Conservation (phyloP, 2,888 invertebrate genomes). For the Cyclophora punctaria region DNA sequence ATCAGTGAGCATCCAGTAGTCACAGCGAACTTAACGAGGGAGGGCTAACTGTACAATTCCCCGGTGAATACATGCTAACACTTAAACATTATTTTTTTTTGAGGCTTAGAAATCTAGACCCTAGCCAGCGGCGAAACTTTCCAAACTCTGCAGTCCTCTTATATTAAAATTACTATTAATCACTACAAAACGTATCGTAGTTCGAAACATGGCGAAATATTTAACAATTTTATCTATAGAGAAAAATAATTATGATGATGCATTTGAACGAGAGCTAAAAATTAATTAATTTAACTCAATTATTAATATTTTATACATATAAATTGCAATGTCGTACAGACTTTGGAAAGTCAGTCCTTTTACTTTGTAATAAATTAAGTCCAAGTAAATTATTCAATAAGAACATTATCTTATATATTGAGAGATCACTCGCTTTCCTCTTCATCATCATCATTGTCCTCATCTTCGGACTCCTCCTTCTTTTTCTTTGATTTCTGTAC, state of each 20-base stretch:
- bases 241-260: slow-evolving; percentile 40
- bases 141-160: slow-evolving; percentile 64
- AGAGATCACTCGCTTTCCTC: slow-evolving; percentile 80
- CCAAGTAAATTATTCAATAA: slow-evolving; percentile 74
- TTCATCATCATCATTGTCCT: slow-evolving; percentile 78
- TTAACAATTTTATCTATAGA: slow-evolving; percentile 51
- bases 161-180: slow-evolving; percentile 44
- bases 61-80: slow-evolving; percentile 72
- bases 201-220: slow-evolving; percentile 39
- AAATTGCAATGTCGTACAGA: slow-evolving; percentile 45
- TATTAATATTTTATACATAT: slow-evolving; percentile 21
- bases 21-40: slow-evolving; percentile 74
- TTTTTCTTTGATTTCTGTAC: slow-evolving; percentile 70
- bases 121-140: slow-evolving; percentile 69
- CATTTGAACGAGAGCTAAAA: slow-evolving; percentile 28
- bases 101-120: slow-evolving; percentile 68
- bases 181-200: slow-evolving; percentile 44
- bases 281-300: slow-evolving; percentile 20
- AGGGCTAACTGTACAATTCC: slow-evolving; percentile 76
- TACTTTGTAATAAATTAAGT: slow-evolving; percentile 75
- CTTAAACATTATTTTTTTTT: slow-evolving; percentile 70
- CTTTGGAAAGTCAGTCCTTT: slow-evolving; percentile 72
- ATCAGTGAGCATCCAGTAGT: slow-evolving; percentile 68
- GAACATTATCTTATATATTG: slow-evolving; percentile 58
- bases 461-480: slow-evolving; percentile 79